Conservation (phyloP, 2,113 vertebrate species). For the Clarias magur region DNA sequence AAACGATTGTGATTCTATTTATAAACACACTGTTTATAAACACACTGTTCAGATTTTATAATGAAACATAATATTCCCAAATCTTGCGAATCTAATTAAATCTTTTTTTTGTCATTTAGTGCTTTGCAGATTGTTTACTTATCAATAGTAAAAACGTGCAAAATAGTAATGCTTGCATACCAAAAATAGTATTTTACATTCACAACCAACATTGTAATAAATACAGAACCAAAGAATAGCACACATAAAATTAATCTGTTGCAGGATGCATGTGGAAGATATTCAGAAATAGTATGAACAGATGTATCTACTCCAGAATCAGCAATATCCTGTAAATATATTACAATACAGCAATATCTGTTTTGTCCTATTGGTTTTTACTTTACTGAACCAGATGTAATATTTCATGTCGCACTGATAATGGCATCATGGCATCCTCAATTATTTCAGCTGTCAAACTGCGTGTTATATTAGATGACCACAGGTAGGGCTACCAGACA, state of each 20-base stretch:
- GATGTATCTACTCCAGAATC: neutral
- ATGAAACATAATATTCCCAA: neutral
- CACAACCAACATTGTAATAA: neutral
- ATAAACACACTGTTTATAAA: neutral
- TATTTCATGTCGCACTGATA: neutral
- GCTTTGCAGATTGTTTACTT: neutral
- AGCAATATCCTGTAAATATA: neutral
- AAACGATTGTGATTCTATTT: neutral
- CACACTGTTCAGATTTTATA: neutral
- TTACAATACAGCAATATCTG: neutral
- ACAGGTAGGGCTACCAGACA: neutral
- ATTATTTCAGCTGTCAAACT: neutral
- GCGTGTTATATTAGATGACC: neutral
- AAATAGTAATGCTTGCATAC: neutral
- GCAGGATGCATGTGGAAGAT: neutral
- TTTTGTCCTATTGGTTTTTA: neutral
- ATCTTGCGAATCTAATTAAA: neutral
- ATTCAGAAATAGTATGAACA: neutral
- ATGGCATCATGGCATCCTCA: neutral
- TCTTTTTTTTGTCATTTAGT: neutral
- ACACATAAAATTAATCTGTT: neutral
- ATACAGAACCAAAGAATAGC: neutral
- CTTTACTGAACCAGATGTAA: neutral
- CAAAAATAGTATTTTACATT: neutral
- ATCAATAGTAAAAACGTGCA: neutral